Conservation (phyloP, 2,888 invertebrate genomes). For the Orthosia cruda region DNA sequence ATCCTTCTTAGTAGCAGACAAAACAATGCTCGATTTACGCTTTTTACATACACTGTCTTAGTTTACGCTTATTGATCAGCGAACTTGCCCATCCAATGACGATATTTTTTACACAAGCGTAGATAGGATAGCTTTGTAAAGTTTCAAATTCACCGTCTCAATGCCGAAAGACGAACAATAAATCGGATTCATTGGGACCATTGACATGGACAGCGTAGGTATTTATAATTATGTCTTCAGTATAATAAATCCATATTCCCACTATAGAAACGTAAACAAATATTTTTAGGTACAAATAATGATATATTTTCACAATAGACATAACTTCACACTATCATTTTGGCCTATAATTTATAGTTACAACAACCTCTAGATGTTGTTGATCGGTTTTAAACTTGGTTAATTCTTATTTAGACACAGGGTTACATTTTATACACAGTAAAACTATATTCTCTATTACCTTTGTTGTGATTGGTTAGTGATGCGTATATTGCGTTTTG, state of each 20-base stretch:
- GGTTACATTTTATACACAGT: slow-evolving; percentile 33
- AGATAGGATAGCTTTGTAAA: slow-evolving; percentile 87
- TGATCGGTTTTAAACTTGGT: slow-evolving; percentile 27
- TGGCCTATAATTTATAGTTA: slow-evolving; percentile 62
- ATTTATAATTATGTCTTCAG: slow-evolving; percentile 62
- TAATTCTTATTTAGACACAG: slow-evolving; percentile 24
- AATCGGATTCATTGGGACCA: slow-evolving; percentile 72
- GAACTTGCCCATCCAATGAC: slow-evolving; percentile 77
- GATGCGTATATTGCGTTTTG: slow-evolving; percentile 11
- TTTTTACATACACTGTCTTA: slow-evolving; percentile 63
- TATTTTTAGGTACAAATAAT: slow-evolving; percentile 76
- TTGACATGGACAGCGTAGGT: slow-evolving; percentile 53
- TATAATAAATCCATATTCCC: slow-evolving; percentile 41
- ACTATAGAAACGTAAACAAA: slow-evolving; percentile 67
- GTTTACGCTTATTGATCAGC: slow-evolving; percentile 68
- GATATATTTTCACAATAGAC: slow-evolving; percentile 76
- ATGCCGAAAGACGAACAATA: slow-evolving; percentile 61
- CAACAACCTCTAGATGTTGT: slow-evolving; percentile 46
- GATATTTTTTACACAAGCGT: slow-evolving; percentile 85
- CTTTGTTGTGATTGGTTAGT: slow-evolving; percentile 29
- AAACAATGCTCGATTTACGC: slow-evolving; percentile 62
- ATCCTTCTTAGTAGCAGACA: slow-evolving; percentile 32
- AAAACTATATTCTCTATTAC: slow-evolving; percentile 12
- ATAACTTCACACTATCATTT: slow-evolving; percentile 44
- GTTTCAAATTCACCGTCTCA: slow-evolving; percentile 78